Base-by-base conservation (phyloP, 2,888 invertebrate species). In the Lycophotia porphyrea region DNA sequence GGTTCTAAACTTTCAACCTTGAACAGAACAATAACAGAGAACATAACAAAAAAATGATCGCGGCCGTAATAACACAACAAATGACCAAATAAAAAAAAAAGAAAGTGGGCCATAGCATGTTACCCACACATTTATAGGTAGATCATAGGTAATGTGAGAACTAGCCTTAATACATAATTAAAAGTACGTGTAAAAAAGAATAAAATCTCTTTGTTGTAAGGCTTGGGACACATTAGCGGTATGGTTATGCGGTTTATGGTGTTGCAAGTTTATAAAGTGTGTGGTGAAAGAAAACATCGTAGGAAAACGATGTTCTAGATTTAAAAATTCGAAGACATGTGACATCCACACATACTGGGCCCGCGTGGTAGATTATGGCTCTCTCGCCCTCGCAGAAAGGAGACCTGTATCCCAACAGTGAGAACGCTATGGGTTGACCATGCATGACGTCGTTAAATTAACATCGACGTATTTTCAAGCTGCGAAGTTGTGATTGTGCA, bases 51-150 rank as follows among this genome's bases (percentile, higher is more conserved):
- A 75, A 70, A 71, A 79, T 69, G 18, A 84, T 79, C 78, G 36
- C 75, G 73, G 64, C 66, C 64, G 42, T 74, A 66, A 64, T 71
- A 76, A 81, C 69, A 76, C 69, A 66, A 76, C 82, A 73, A 84
- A 81, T 83, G 74, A 66, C 82, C 82, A 76, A 78, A 82, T 78
- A 90, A 88, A 91, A 91, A 42, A n/a, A 90, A 91, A 90, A 89
- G 91, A 92, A 92, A 92, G 93, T 90, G 82, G 90, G 89, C 42
- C 91, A 89, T 91, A 78, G 92, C 93, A 88, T 92, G 92, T 81
- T 86, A 74, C 81, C 76, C 87, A 87, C 84, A 81, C 88, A 88
- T 91, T 90, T 78, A 80, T 65, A 58, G 76, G 76, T 75, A 82
- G 86, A 87, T 81, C 83, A 85, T 86, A 85, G 81, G 76, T 90